phyloP scores from a whole-genome alignment of 2,797 vertebrate genomes.

The Astyanax mexicanus region DNA sequence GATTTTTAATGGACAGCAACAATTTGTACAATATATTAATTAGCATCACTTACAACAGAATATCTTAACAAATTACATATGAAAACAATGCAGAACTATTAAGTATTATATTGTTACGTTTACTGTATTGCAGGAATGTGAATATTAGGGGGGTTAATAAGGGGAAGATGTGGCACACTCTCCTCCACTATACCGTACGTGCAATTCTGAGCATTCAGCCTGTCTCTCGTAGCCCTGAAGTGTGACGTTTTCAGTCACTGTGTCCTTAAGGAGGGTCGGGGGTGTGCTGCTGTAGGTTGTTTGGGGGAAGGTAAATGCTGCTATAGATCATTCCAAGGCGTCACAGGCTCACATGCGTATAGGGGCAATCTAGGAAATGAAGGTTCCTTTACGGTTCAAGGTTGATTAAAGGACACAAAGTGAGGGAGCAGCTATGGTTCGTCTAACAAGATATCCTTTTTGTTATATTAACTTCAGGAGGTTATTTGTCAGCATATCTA shows the following conservation, averaged over 20 bases:
- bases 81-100: too few relatives aligned
- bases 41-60: too few relatives aligned
- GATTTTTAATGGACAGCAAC: too few relatives aligned
- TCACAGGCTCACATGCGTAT: not conserved
- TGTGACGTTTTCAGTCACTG: constrained; percentile 6
- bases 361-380: not conserved
- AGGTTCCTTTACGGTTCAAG: too few relatives aligned
- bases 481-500: not conserved
- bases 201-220: not conserved
- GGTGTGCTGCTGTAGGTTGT: constrained; percentile 12
- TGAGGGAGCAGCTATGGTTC: too few relatives aligned
- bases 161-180: not conserved
- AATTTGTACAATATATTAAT: too few relatives aligned
- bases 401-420: too few relatives aligned
- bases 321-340: constrained; percentile 32
- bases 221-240: not conserved
- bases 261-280: constrained; percentile 3
- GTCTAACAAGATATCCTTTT: too few relatives aligned
- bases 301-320: constrained; percentile 21
- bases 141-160: not conserved
- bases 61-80: too few relatives aligned
- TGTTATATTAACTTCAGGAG: too few relatives aligned
- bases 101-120: too few relatives aligned
- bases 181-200: not conserved
- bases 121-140: not conserved